phyloP scores from a whole-genome alignment of 1,140 invertebrate genomes.

The Elymnias hypermnestra region DNA sequence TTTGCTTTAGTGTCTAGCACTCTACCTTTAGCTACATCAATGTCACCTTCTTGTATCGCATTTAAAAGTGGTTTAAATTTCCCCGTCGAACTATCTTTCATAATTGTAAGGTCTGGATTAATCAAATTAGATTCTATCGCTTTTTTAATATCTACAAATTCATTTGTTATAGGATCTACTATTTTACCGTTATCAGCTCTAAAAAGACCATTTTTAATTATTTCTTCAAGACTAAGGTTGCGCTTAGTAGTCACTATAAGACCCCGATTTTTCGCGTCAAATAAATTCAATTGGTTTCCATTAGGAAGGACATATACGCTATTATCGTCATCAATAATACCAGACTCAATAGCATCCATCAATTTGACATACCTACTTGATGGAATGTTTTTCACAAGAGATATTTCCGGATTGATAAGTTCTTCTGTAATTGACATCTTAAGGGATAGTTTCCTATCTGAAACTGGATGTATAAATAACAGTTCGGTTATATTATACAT shows the following conservation, averaged over 20 bases:
- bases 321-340: slow-evolving; percentile 84
- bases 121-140: slow-evolving; percentile 85
- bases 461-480: slow-evolving; percentile 89
- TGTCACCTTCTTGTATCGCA: slow-evolving; percentile 87
- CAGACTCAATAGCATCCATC: slow-evolving; percentile 83
- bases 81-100: slow-evolving; percentile 86
- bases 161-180: slow-evolving; percentile 83
- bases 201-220: slow-evolving; percentile 86
- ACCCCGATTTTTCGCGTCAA: slow-evolving; percentile 83
- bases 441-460: slow-evolving; percentile 85
- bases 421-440: slow-evolving; percentile 86
- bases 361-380: slow-evolving; percentile 84
- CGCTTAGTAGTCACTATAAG: slow-evolving; percentile 85
- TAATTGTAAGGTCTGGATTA: slow-evolving; percentile 84
- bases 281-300: slow-evolving; percentile 79
- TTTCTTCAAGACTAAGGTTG: slow-evolving; percentile 85
- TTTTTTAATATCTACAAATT: slow-evolving; percentile 82
- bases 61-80: slow-evolving; percentile 83
- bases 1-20: slow-evolving; percentile 88
- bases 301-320: slow-evolving; percentile 83
- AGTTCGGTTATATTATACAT: slow-evolving; percentile 85
- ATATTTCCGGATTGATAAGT: slow-evolving; percentile 87
- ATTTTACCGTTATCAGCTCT: slow-evolving; percentile 87
- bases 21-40: slow-evolving; percentile 85
- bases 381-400: slow-evolving; percentile 85